These are phyloP conservation scores for Spilogale gracilis DNA, from an alignment of 2,113 vertebrate genomes.

Conservation along the genomic window DNA sequence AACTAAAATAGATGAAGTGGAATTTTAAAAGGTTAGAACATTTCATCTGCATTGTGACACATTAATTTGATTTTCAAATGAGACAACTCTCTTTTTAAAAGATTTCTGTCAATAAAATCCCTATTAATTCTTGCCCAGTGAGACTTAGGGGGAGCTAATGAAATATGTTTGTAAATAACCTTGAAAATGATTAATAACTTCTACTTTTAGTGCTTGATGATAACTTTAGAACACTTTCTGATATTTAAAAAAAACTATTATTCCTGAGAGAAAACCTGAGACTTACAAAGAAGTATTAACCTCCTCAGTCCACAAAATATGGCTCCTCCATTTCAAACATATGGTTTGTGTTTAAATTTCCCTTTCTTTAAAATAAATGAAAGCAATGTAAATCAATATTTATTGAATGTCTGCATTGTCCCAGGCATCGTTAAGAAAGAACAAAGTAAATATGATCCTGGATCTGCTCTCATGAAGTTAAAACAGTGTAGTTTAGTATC, in stretches of 20 bases:
- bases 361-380: slow-evolving; percentile 3
- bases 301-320: background rate
- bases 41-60: background rate
- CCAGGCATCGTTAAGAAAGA: background rate
- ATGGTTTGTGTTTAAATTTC: background rate
- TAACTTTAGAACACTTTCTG: background rate
- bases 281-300: background rate
- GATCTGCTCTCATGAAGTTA: background rate
- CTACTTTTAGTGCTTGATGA: background rate
- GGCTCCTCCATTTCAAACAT: background rate
- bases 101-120: slow-evolving; percentile 36
- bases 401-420: background rate
- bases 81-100: slow-evolving; percentile 28
- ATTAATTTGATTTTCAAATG: slow-evolving; percentile 56
- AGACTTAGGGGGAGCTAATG: background rate
- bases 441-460: background rate
- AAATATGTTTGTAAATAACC: slow-evolving; percentile 62
- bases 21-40: background rate
- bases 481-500: background rate
- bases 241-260: background rate
- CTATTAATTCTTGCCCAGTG: background rate
- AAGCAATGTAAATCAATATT: background rate
- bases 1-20: background rate
- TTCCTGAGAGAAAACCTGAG: background rate
- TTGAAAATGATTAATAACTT: slow-evolving; percentile 15